Conservation (phyloP, 2,888 invertebrate species). For the Pomacea canaliculata region DNA sequence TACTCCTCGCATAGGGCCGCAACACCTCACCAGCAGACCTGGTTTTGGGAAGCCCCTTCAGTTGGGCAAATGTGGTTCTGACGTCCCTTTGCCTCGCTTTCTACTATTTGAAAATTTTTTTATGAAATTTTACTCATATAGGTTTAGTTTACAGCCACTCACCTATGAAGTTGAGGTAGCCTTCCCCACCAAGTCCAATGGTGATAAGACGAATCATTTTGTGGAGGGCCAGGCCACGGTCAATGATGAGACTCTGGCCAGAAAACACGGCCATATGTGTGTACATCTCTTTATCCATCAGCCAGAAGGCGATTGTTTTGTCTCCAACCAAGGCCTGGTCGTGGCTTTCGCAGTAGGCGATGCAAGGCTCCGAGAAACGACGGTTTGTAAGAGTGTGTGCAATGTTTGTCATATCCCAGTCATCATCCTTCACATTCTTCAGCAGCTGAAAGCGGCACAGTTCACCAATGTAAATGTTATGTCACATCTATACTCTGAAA, state of each 20-base stretch:
- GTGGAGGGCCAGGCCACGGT: slow-evolving; percentile 94
- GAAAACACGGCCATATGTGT: slow-evolving; percentile 86
- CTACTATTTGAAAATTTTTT: too few relatives aligned
- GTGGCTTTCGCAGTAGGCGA: slow-evolving; percentile 98
- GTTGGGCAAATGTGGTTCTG: too few relatives aligned
- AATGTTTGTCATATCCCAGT: slow-evolving; percentile 93
- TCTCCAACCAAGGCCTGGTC: slow-evolving; percentile 89
- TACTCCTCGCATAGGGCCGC: too few relatives aligned
- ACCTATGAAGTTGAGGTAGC: slow-evolving; percentile 99
- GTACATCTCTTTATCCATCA: slow-evolving; percentile 99
- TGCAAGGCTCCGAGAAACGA: slow-evolving; percentile 95
- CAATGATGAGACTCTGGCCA: slow-evolving; percentile 76
- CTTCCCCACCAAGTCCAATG: slow-evolving; percentile 94
- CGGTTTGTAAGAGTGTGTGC: slow-evolving; percentile 94
- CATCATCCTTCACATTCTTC: slow-evolving; percentile 81
- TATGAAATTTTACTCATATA: too few relatives aligned
- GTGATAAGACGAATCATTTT: slow-evolving; percentile 97
- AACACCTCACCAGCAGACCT: too few relatives aligned
- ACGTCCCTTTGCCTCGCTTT: too few relatives aligned
- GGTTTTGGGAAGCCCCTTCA: too few relatives aligned
- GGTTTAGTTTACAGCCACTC: slow-evolving; percentile 41
- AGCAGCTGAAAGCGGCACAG: slow-evolving; percentile 56
- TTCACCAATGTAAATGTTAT: too few relatives aligned
- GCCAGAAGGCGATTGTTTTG: slow-evolving; percentile 99
- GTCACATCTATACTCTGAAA: too few relatives aligned